phyloP scores from a whole-genome alignment of 53 echinoderm and acorn worm genomes.

The Echinometra lucunter region DNA sequence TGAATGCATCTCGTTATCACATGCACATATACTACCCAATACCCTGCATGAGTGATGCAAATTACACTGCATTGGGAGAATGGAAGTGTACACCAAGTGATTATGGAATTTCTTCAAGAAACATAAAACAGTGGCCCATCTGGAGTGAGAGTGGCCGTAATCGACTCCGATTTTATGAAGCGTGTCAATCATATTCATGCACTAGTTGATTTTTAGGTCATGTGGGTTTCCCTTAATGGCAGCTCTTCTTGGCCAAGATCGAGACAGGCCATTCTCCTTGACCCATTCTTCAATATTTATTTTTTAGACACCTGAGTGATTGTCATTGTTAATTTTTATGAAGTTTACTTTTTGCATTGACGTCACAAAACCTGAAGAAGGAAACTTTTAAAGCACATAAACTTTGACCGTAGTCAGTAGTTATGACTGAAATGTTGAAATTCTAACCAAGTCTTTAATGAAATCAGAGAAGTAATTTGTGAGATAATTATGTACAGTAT shows the following conservation, averaged over 20 bases:
- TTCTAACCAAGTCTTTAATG: too few species aligned
- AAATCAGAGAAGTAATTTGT: too few species aligned
- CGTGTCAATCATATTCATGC: conserved; percentile 53
- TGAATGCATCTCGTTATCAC: background rate
- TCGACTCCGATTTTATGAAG: conserved; percentile 29
- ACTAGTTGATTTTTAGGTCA: conserved; percentile 41
- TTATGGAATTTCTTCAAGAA: background rate
- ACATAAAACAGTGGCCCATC: conserved; percentile 16
- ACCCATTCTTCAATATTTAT: background rate
- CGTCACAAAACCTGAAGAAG: too few species aligned
- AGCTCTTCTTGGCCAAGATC: background rate
- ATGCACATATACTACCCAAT: background rate
- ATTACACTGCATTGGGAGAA: background rate
- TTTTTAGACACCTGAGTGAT: background rate
- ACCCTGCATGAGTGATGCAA: background rate
- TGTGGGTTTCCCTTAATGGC: conserved; percentile 7
- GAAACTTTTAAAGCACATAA: too few species aligned
- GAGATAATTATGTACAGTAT: too few species aligned
- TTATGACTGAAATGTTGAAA: too few species aligned
- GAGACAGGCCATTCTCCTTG: background rate
- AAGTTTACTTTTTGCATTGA: background rate
- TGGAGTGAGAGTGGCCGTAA: background rate
- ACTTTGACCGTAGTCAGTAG: too few species aligned
- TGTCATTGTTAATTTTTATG: background rate
- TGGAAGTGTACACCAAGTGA: background rate